Evolutionary conservation across 2,888 invertebrate species (phyloP).

Genomic region (Zaprionus lineosus): DNA sequence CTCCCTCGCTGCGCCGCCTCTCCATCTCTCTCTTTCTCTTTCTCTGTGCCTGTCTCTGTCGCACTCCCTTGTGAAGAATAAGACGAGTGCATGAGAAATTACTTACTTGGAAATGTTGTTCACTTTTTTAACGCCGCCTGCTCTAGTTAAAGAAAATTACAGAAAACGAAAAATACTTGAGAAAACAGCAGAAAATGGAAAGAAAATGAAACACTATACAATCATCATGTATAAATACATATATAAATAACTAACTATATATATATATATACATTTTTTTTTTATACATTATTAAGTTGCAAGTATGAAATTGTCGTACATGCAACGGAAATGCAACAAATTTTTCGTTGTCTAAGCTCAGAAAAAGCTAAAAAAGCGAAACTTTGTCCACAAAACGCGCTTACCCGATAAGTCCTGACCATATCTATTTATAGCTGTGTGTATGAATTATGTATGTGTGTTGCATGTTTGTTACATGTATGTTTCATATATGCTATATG

Average conservation of each 20-base stretch:
- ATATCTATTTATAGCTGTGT: conserved; percentile 57
- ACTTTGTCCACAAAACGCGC: conserved; percentile 58
- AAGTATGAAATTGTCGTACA: too few relatives aligned
- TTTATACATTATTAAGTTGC: too few relatives aligned
- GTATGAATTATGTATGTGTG: too few relatives aligned
- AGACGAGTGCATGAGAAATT: conserved; percentile 67
- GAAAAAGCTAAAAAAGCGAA: conserved; percentile 59
- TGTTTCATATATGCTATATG: too few relatives aligned
- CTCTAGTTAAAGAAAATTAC: conserved; percentile 40
- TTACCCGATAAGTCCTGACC: conserved; percentile 37
- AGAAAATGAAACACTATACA: neutral
- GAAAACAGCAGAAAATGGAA: conserved; percentile 2
- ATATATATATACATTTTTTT: conserved; percentile 47
- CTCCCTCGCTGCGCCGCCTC: neutral
- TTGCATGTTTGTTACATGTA: too few relatives aligned
- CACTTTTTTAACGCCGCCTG: conserved; percentile 28
- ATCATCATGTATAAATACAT: conserved; percentile 31
- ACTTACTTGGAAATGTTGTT: conserved; percentile 65
- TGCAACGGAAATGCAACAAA: conserved; percentile 75
- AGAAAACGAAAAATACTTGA: too few relatives aligned
- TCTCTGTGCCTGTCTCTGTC: neutral
- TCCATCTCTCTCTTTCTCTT: neutral
- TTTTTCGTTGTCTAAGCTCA: conserved; percentile 54
- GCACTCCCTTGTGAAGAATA: conserved; percentile 21
- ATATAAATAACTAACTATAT: neutral